Base-by-base conservation (phyloP, 2,797 vertebrate genomes). In the Taeniopygia guttata region DNA sequence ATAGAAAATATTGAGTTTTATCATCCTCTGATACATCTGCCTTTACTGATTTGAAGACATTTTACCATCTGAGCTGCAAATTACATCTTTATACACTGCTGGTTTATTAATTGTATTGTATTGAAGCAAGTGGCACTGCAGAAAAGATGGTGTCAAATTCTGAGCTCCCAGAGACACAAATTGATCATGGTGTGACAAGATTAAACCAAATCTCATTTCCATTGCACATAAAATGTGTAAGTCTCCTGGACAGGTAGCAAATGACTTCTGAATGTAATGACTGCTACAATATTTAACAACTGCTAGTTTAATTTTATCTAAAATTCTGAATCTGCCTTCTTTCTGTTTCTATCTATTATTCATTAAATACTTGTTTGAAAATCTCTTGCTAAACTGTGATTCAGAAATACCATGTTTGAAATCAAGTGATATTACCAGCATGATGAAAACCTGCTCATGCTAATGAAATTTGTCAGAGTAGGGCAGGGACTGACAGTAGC, bases 51-150 rank as follows among this genome's bases (percentile, higher is more conserved):
- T 69, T 87, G 55, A 83, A 87, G 56, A 81, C 27, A 84, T 90
- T 93, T 88, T 27, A 75, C 62, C 75, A 75, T 73, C 46, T 78
- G 82, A 96, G 48, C 48, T 73, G 69, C 54, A 91, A 70, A 84
- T 84, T 70, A 67, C 59, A 76, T 86, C 55, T 88, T 91, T 73
- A 81, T 74, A 72, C 62, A 78, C 83, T 79, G 59, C 66, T 93
- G 77, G n/a, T 63, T 96, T 93, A 94, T 82, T 91, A 94, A 96
- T 86, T 95, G 51, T 46, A 48, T 79, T 88, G 45, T 78, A 90
- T 56, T 42, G 60, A 84, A 67, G 74, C 38, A 93, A 93, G 89
- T 67, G 77, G 51, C 83, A 88, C 63, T 84, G 79, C 32, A n/a
- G 51, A 93, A 95, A 94, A 94, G 36, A 36, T 51, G 16, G 43